Conservation (phyloP, 1,140 invertebrate genomes). For the Sogatella furcifera region DNA sequence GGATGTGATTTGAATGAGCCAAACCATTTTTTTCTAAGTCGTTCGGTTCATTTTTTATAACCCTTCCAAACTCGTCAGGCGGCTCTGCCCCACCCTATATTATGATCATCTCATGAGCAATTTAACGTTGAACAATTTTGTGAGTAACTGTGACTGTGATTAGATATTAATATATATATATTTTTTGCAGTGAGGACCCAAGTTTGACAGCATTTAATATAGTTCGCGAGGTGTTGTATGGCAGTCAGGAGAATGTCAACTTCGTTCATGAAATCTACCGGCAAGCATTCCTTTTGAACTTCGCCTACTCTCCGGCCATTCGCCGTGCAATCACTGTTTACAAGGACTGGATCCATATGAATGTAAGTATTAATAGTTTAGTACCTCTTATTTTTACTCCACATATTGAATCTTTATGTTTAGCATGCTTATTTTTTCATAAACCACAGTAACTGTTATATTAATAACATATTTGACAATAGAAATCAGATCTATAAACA, state of each 20-base stretch:
- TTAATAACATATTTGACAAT: too few species aligned
- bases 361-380: conserved; percentile 38
- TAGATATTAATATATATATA: conserved; percentile 6
- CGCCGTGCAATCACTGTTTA: conserved; percentile 86
- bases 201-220: conserved; percentile 39
- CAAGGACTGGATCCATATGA: conserved; percentile 92
- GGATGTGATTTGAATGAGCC: too few species aligned
- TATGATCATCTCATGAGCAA: neutral
- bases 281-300: conserved; percentile 84
- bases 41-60: too few species aligned
- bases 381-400: too few species aligned
- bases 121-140: neutral
- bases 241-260: conserved; percentile 83
- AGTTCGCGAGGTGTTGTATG: conserved; percentile 79
- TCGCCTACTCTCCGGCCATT: conserved; percentile 76
- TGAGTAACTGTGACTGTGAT: too few species aligned
- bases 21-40: too few species aligned
- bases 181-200: conserved; percentile 30
- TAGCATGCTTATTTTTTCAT: too few species aligned
- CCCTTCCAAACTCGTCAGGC: too few species aligned
- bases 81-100: too few species aligned
- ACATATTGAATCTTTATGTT: too few species aligned
- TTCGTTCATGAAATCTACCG: conserved; percentile 90
- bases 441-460: too few species aligned
- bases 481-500: too few species aligned